phyloP scores from a whole-genome alignment of 2,113 vertebrate genomes.

The Anolis carolinensis region DNA sequence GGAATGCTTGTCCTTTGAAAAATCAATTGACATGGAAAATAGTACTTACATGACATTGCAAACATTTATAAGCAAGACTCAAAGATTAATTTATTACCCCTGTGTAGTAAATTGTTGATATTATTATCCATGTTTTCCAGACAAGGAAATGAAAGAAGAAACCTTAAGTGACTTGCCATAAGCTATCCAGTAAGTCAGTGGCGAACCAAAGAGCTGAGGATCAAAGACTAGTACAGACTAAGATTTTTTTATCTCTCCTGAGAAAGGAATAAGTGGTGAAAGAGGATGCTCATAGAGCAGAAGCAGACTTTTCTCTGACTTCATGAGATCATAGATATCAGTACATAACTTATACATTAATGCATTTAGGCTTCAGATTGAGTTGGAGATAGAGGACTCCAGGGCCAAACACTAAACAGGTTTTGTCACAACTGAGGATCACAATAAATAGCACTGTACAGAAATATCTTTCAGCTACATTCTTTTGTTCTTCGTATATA shows the following conservation, averaged over 20 bases:
- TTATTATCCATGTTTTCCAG: conserved; percentile 4
- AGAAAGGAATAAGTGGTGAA: neutral
- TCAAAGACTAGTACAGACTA: neutral
- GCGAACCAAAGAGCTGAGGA: neutral
- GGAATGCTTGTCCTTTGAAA: neutral
- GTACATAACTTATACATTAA: neutral
- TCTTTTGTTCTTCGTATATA: too few relatives aligned
- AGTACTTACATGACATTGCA: conserved; percentile 19
- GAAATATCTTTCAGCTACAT: too few relatives aligned
- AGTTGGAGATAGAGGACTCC: neutral
- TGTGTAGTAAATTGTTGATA: neutral
- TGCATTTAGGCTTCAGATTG: neutral
- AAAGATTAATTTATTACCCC: conserved; percentile 5
- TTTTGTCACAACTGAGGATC: neutral
- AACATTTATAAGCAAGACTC: conserved; percentile 8
- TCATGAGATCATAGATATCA: neutral
- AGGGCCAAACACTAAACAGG: neutral
- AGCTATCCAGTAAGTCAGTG: neutral
- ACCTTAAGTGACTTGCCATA: neutral
- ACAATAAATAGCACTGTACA: too few relatives aligned
- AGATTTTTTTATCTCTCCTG: neutral
- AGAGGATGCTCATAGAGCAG: neutral
- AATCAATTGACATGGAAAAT: conserved; percentile 5
- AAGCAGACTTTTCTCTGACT: neutral
- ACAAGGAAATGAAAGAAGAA: conserved; percentile 15